Evolutionary conservation across 2,113 vertebrate species (phyloP).

Genomic region (Uria lomvia): DNA sequence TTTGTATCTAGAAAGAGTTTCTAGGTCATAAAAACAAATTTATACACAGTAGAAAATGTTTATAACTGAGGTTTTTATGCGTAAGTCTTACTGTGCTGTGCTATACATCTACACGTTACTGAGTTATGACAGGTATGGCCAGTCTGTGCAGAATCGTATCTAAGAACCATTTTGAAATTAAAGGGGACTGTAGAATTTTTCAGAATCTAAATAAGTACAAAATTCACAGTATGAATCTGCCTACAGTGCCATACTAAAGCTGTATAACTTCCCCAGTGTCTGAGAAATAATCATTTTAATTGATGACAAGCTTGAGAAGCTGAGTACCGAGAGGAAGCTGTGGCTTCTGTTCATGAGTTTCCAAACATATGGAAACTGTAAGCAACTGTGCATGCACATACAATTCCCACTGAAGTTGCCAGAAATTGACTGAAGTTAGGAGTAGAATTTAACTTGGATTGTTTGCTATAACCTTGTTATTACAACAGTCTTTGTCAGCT

Average conservation of each 20-base stretch:
- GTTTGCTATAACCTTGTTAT: neutral
- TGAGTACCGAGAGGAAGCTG: neutral
- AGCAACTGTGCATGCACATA: neutral
- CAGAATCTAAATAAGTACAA: neutral
- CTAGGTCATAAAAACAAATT: neutral
- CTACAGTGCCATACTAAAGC: neutral
- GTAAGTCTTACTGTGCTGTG: neutral
- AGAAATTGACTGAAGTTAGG: neutral
- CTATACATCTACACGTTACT: neutral
- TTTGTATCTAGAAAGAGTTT: neutral
- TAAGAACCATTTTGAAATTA: neutral
- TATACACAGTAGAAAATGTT: neutral
- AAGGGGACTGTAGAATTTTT: neutral
- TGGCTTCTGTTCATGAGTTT: neutral
- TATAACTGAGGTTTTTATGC: neutral
- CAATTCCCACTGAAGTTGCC: neutral
- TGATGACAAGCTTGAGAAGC: neutral
- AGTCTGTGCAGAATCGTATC: neutral
- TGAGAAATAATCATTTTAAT: neutral
- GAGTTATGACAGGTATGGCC: neutral
- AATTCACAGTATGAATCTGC: neutral
- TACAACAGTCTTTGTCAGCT: neutral
- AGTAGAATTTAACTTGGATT: neutral
- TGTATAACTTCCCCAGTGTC: neutral
- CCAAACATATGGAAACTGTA: neutral